Base-by-base conservation (phyloP, 1,140 invertebrate genomes). In the Pseudomyrmex cubaensis region DNA sequence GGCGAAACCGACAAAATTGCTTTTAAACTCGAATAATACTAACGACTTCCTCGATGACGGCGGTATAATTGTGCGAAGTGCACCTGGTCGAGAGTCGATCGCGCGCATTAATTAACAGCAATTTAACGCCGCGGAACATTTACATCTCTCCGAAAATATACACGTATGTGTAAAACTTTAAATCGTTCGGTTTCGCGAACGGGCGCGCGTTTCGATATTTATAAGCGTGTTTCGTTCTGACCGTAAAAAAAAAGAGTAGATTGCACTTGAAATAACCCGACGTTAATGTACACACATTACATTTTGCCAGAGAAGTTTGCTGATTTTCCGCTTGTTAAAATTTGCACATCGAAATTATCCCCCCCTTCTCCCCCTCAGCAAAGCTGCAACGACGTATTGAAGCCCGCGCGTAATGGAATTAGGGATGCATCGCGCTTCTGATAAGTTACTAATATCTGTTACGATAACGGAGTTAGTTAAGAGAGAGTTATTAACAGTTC, bases 21-120 rank as follows among this genome's bases (percentile, higher is more conserved):
- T 66, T 35, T 48, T 59, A 50, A 82, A 73, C 57, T 75, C 25
- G 3, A 52, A 75, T 15, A 48, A 75, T 15, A 48, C 25, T 62
- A 82, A 82, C 22, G 62, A 73, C 50, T 82, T 82, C 17, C 70
- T 63, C 48, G 69, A 25, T 54, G 59, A 9, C 52, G 63, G 25
- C 54, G 35, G 63, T 61, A 63, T 61, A 63, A 82, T 82, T 82
- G 63, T 74, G n/a, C n/a, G 22, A 73, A 61, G 4, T 50, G 22
- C 70, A 82, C 52, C 75, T 82, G 20, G 62, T 75, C 48, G 48
- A 22, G 17, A 75, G 25, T 80, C 70, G 48, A 74, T 52, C 25
- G 78, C 20, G 35, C 10, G 57, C 73, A 67, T 80, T 87, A 87
- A 87, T 87, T 87, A 87, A 84, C 48, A 72, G 20, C 44, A 67